Evolutionary conservation across 2,797 vertebrate genomes (phyloP).

Genomic region (Microcaecilia unicolor): DNA sequence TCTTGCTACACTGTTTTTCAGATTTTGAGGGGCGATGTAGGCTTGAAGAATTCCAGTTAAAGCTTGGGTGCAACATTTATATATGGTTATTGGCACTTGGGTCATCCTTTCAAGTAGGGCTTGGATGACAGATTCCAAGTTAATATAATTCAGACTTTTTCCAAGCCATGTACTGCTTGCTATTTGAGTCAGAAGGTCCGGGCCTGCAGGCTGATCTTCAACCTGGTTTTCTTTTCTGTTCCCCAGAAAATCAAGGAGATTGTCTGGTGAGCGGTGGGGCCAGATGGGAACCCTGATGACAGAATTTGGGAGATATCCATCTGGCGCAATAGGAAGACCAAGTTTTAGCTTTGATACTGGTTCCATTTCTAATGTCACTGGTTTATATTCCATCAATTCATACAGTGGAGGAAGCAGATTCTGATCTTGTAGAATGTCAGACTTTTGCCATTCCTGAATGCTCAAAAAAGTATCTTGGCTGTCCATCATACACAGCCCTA

Average conservation of each 20-base stretch:
- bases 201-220: background rate
- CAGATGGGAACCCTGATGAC: constrained; percentile 36
- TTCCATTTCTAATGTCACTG: too few species aligned
- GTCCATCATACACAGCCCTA: too few species aligned
- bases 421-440: too few species aligned
- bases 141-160: background rate
- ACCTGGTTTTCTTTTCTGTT: fast-evolving
- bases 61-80: background rate
- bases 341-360: background rate
- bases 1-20: background rate
- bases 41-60: background rate
- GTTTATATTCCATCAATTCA: too few species aligned
- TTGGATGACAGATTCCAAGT: background rate
- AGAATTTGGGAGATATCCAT: constrained; percentile 39
- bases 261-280: constrained; percentile 18
- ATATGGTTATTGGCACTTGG: background rate
- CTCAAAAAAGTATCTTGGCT: too few species aligned
- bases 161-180: background rate
- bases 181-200: background rate
- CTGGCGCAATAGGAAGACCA: constrained; percentile 32
- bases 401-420: too few species aligned
- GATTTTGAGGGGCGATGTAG: background rate
- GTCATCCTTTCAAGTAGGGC: background rate
- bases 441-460: too few species aligned
- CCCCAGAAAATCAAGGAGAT: background rate